Evolutionary conservation across 2,888 invertebrate genomes (phyloP).

Genomic region (Aphodius sticticus): DNA sequence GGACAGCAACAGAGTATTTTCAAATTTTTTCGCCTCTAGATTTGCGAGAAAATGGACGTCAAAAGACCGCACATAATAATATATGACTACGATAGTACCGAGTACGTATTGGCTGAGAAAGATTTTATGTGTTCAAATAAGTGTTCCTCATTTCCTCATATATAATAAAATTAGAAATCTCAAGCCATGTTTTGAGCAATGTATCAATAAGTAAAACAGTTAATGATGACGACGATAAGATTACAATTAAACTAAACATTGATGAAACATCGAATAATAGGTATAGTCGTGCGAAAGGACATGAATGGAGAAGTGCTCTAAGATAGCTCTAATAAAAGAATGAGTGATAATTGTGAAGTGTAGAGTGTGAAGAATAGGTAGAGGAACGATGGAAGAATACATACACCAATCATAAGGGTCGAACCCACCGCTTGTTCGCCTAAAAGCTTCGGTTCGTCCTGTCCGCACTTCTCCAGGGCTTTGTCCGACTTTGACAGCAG

Average conservation of each 20-base stretch:
- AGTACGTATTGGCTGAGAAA: too few species aligned
- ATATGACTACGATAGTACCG: too few species aligned
- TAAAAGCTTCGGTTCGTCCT: conserved; percentile 69
- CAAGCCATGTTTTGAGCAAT: too few species aligned
- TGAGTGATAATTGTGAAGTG: background rate
- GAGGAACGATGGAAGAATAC: conserved; percentile 45
- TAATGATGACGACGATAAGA: background rate
- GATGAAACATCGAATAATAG: background rate
- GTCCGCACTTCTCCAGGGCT: conserved; percentile 87
- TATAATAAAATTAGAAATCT: too few species aligned
- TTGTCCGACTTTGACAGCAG: conserved; percentile 90
- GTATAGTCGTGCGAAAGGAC: conserved; percentile 11
- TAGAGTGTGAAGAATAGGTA: conserved; percentile 23
- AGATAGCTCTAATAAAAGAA: background rate
- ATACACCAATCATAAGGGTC: conserved; percentile 56
- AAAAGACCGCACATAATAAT: too few species aligned
- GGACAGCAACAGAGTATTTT: too few species aligned
- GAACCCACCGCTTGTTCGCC: conserved; percentile 73
- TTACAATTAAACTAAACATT: background rate
- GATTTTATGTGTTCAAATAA: too few species aligned
- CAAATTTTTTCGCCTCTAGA: too few species aligned
- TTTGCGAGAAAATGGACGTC: too few species aligned
- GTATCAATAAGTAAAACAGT: background rate
- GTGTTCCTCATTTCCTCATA: too few species aligned
- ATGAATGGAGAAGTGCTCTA: background rate